Evolutionary conservation across 30 jellyfish, hydroid and myxozoan genomes (phyloP).

Genomic region (Cassiopea xamachana): DNA sequence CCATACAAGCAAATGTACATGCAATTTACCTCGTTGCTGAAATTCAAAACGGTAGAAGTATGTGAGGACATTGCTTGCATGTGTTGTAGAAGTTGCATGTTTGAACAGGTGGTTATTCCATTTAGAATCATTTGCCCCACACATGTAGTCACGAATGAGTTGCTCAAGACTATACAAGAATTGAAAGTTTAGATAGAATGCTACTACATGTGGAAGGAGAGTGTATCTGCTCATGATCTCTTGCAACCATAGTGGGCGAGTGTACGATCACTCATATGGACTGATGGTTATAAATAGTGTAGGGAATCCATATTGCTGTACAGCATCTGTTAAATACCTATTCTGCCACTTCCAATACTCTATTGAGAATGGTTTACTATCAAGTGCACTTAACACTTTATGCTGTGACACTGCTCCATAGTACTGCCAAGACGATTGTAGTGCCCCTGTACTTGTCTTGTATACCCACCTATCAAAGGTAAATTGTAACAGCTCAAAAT

Average conservation of each 20-base stretch:
- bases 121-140: constrained; percentile 21
- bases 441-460: constrained; percentile 60
- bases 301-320: constrained; percentile 28
- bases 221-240: not conserved
- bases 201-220: not conserved
- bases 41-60: constrained; percentile 57
- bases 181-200: not conserved
- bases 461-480: constrained; percentile 42
- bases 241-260: constrained; percentile 22
- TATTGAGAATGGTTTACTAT: constrained; percentile 15
- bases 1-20: constrained; percentile 60
- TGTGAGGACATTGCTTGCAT: not conserved
- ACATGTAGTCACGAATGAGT: constrained; percentile 44
- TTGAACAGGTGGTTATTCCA: constrained; percentile 35
- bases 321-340: constrained; percentile 22
- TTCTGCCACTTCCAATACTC: constrained; percentile 58
- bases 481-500: constrained; percentile 31
- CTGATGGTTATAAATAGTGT: constrained; percentile 34
- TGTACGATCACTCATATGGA: constrained; percentile 28
- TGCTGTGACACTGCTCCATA: not conserved
- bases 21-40: constrained; percentile 55
- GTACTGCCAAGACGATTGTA: not conserved
- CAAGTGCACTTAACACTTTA: not conserved
- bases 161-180: constrained; percentile 41
- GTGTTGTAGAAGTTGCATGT: too few species aligned